phyloP scores from a whole-genome alignment of 2,113 vertebrate species.

The Thalassoma bifasciatum region DNA sequence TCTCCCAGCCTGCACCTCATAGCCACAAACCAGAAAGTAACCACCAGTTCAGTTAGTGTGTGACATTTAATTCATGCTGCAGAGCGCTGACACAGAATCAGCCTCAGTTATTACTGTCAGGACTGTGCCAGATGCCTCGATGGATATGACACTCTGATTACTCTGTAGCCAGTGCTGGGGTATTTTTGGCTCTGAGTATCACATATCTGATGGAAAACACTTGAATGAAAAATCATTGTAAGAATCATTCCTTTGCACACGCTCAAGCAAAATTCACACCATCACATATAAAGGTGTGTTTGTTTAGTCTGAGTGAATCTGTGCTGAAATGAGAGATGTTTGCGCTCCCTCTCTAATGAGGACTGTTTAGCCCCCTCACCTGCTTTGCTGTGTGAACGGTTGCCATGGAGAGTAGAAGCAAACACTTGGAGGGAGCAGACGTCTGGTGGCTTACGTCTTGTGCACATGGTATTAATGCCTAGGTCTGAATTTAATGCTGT shows the following conservation, averaged over 20 bases:
- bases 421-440: background rate
- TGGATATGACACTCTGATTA: constrained; percentile 10
- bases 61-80: background rate
- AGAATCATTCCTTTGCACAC: background rate
- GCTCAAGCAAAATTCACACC: background rate
- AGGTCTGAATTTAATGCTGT: background rate
- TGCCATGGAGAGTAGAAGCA: background rate
- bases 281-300: background rate
- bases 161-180: background rate
- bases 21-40: too few relatives aligned
- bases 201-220: constrained; percentile 9
- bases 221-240: background rate
- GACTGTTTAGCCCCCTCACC: background rate
- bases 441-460: background rate
- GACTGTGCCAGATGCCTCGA: constrained; percentile 25
- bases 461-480: background rate
- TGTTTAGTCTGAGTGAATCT: background rate
- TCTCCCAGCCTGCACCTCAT: too few relatives aligned
- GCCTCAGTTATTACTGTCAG: constrained; percentile 8
- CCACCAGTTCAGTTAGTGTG: background rate
- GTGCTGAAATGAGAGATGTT: background rate
- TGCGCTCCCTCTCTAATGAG: constrained; percentile 1
- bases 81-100: background rate
- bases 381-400: background rate
- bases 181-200: constrained; percentile 24